phyloP scores from a whole-genome alignment of 2,797 vertebrate genomes.

The Sparus aurata region DNA sequence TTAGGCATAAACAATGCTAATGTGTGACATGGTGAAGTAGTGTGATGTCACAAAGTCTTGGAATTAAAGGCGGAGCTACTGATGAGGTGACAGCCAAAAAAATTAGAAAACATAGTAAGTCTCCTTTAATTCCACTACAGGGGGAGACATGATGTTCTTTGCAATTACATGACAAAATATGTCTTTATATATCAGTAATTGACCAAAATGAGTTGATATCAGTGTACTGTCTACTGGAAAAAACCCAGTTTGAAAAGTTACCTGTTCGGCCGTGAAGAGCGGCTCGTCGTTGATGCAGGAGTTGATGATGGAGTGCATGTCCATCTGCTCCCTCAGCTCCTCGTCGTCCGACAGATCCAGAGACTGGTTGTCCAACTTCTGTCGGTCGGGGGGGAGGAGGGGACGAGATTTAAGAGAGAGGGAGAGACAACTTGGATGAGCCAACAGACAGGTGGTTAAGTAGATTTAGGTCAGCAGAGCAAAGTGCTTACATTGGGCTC shows the following conservation, averaged over 20 bases:
- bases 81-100: too few relatives aligned
- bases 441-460: slow-evolving; percentile 35
- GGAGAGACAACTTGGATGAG: slow-evolving; percentile 17
- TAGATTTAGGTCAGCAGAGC: slow-evolving; percentile 22
- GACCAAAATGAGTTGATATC: too few relatives aligned
- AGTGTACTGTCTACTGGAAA: too few relatives aligned
- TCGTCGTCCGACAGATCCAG: slow-evolving; percentile 97
- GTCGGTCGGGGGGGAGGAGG: neutral
- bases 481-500: slow-evolving; percentile 10
- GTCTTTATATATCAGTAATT: too few relatives aligned
- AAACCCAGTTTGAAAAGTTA: slow-evolving; percentile 49
- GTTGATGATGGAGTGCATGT: slow-evolving; percentile 99
- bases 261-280: slow-evolving; percentile 98
- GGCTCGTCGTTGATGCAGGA: slow-evolving; percentile 95
- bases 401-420: slow-evolving; percentile 15
- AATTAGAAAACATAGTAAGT: too few relatives aligned
- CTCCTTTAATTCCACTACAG: too few relatives aligned
- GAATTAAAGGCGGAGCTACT: too few relatives aligned
- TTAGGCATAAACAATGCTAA: too few relatives aligned
- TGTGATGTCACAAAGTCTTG: too few relatives aligned
- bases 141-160: too few relatives aligned
- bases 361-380: slow-evolving; percentile 89
- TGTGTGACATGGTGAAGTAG: too few relatives aligned
- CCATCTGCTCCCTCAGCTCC: slow-evolving; percentile 96
- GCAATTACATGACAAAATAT: too few relatives aligned